Evolutionary conservation across 2,113 vertebrate genomes (phyloP), one percentile per base, ranked within the genome.

Genomic region (Trogon surrucura): DNA sequence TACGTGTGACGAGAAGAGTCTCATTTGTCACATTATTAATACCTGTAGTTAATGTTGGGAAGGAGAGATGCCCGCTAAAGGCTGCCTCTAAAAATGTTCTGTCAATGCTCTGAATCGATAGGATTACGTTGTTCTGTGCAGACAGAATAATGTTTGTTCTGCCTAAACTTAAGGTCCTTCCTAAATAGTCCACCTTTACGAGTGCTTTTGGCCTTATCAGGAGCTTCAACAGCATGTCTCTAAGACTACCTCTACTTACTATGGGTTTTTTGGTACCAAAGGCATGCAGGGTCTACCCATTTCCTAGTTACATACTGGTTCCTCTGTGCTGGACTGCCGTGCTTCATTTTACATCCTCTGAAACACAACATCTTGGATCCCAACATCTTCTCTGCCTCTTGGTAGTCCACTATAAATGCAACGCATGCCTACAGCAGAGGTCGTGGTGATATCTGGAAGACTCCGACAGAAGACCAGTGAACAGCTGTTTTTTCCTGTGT

Each of bases 211-310:
- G 32, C 44, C 1, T 0, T 47, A 22, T 30, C 25, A 41, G 69
- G 8, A 64, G 32, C 0, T 1, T 41, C 38, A 29, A 41, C 30
- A 78, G 27, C 38, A 34, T 19, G 44, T 60, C 51, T 58, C 36
- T 41, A 25, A 65, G 57, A n/a, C 19, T 13, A 6, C 29, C 34
- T 73, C 13, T 50, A 23, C 22, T 29, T 72, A 44, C n/a, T 53
- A 53, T 27, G 13, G 48, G 66, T 30, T 47, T 8, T 22, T 66
- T 72, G 27, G 21, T 64, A 54, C 29, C 65, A 27, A 5, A 23
- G 2, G 2, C 12, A 4, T 11, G 26, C 10, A 36, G 41, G 50
- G 10, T 2, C 23, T 45, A 29, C 3, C 0, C 2, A 1, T 38
- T 75, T 64, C 48, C 44, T 50, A 34, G 57, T 22, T 23, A 25